Percentiles rank a stretch among this genome's conserved stretches.
Conservation (phyloP, 1,140 invertebrate species). For the Zaprionus lachaisei region DNA sequence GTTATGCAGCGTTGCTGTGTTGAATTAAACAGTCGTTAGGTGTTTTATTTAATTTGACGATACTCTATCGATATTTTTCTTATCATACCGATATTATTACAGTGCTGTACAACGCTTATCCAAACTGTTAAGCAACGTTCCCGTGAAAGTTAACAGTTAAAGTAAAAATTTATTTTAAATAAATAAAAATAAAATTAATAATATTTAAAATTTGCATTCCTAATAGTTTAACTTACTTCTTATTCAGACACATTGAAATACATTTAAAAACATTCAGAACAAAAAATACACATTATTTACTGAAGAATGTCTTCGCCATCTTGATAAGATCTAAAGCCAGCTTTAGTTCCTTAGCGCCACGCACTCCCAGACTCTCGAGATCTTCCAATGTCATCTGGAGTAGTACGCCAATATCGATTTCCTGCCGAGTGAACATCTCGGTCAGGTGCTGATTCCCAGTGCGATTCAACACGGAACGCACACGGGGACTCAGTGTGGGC, state of each 20-base stretch:
- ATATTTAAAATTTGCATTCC: background rate
- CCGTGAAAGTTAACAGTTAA: background rate
- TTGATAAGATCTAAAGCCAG: background rate
- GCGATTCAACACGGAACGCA: background rate
- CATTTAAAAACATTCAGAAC: background rate
- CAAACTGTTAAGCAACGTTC: background rate
- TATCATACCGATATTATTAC: background rate
- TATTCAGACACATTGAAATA: background rate
- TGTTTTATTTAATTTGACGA: too few relatives aligned
- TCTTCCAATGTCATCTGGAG: background rate
- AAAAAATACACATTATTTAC: background rate
- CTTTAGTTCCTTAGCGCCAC: constrained; percentile 1
- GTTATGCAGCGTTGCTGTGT: background rate
- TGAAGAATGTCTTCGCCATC: background rate
- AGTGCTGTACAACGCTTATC: too few relatives aligned
- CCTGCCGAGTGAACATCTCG: background rate
- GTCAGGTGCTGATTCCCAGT: background rate
- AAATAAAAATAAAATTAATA: background rate
- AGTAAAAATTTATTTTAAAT: background rate
- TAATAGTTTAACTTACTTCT: background rate
- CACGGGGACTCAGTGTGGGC: background rate
- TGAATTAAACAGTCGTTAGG: background rate
- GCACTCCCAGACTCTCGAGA: background rate
- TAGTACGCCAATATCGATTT: constrained; percentile 1
- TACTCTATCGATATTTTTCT: background rate